Evolutionary conservation across 2,797 vertebrate species (phyloP).

Genomic region (Meriones psammophilus): DNA sequence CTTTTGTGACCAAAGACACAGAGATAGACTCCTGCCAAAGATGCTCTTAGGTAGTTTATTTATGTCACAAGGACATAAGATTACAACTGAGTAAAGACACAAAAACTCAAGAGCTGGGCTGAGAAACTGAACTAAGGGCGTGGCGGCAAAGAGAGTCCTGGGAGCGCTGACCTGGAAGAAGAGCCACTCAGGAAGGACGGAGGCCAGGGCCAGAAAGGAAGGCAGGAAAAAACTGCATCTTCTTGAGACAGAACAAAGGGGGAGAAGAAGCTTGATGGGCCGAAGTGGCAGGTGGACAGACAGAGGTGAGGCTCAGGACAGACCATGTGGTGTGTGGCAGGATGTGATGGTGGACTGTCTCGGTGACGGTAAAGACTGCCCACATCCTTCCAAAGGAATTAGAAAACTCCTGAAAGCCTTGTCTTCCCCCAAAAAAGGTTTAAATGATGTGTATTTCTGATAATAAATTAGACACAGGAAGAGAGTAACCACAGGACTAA

Average conservation of each 20-base stretch:
- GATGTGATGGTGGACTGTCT: not conserved
- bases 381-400: not conserved
- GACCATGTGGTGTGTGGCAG: fast-evolving
- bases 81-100: not conserved
- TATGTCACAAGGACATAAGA: not conserved
- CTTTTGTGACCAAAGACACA: too few species aligned
- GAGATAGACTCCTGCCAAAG: not conserved
- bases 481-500: not conserved
- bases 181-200: not conserved
- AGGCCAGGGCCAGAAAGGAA: not conserved
- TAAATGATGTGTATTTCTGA: not conserved
- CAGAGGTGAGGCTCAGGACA: fast-evolving
- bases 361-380: not conserved
- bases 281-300: fast-evolving
- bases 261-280: too few species aligned
- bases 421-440: not conserved
- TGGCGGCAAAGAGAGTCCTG: not conserved
- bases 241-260: not conserved
- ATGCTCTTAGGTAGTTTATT: not conserved
- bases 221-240: too few species aligned
- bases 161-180: not conserved
- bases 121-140: not conserved
- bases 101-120: too few species aligned
- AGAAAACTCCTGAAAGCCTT: not conserved
- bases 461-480: not conserved